Conservation (phyloP, 2,797 vertebrate species). For the Spheniscus humboldti region DNA sequence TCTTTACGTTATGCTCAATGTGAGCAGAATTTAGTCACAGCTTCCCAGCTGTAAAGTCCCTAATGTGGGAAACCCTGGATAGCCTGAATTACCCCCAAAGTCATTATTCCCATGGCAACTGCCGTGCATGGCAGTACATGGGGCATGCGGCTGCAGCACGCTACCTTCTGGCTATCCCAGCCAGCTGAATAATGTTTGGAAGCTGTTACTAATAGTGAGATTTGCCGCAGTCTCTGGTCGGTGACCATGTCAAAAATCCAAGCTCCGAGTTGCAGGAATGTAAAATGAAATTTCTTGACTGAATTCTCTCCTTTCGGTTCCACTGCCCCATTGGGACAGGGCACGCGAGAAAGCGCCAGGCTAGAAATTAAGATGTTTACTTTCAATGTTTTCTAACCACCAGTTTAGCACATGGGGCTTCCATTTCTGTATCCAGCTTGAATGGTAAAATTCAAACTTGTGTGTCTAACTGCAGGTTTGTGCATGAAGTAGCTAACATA, state of each 20-base stretch:
- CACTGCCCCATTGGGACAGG: background rate
- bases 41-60: background rate
- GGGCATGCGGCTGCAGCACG: background rate
- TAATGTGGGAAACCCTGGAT: background rate
- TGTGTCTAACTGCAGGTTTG: conserved; percentile 2
- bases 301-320: background rate
- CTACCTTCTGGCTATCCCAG: background rate
- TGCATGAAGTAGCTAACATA: conserved; percentile 10
- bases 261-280: background rate
- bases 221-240: background rate
- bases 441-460: background rate
- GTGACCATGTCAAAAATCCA: background rate
- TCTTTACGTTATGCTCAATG: background rate
- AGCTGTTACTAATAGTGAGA: background rate
- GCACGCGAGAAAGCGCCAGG: accelerated
- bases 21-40: background rate
- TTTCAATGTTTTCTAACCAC: background rate
- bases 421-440: background rate
- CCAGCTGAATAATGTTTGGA: background rate
- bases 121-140: accelerated
- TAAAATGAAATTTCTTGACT: background rate
- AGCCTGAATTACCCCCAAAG: conserved; percentile 16
- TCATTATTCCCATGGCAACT: background rate
- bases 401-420: background rate
- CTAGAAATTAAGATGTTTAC: background rate